Conservation (phyloP, 1,140 invertebrate genomes). For the Neodiprion lecontei region DNA sequence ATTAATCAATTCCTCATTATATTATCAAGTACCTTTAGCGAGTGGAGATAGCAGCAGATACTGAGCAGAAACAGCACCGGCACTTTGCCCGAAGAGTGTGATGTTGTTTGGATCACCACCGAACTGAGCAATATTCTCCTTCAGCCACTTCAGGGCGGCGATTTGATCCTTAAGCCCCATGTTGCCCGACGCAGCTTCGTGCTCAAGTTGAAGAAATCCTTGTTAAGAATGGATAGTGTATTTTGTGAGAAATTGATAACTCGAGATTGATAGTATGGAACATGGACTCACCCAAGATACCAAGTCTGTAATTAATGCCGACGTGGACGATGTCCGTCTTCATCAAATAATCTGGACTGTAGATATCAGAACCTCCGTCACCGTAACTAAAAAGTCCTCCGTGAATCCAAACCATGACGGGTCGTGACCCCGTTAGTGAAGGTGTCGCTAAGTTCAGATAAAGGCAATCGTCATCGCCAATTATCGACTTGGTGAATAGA, state of each 20-base stretch:
- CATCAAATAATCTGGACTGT: constrained; percentile 63
- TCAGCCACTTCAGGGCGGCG: constrained; percentile 36
- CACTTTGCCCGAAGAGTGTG: constrained; percentile 38
- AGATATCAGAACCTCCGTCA: constrained; percentile 50
- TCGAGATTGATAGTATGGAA: background rate
- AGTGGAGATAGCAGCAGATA: constrained; percentile 30
- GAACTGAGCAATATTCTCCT: constrained; percentile 41
- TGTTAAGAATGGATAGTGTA: background rate
- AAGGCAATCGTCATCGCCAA: constrained; percentile 80
- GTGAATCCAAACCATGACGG: constrained; percentile 77
- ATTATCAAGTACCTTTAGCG: constrained; percentile 29
- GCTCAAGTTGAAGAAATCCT: constrained; percentile 43
- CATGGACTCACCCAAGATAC: constrained; percentile 58
- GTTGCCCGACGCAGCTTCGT: constrained; percentile 40
- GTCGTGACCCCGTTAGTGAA: constrained; percentile 57
- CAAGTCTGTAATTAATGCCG: constrained; percentile 69
- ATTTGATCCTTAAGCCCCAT: constrained; percentile 41
- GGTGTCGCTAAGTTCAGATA: constrained; percentile 83
- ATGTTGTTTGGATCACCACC: constrained; percentile 41
- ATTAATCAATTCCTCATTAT: background rate
- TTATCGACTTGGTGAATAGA: constrained; percentile 30
- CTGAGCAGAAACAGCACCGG: constrained; percentile 32
- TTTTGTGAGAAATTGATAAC: background rate
- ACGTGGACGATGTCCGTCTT: constrained; percentile 66
- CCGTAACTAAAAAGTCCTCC: constrained; percentile 70